Evolutionary conservation across 2,888 invertebrate species (phyloP).

Genomic region (Oscheius onirici): DNA sequence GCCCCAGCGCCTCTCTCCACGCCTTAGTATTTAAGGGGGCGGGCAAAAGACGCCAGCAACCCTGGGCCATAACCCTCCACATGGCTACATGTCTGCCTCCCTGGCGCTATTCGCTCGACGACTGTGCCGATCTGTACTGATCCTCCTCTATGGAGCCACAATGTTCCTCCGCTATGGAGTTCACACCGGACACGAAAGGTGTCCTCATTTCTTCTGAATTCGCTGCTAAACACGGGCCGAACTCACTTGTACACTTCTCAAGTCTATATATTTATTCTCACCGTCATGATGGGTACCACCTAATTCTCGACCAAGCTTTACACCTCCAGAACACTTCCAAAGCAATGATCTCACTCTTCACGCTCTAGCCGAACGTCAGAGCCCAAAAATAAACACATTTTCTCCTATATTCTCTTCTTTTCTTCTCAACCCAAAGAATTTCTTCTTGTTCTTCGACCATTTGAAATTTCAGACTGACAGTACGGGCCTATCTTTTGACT

Average conservation of each 20-base stretch:
- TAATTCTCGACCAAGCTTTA: conserved; percentile 15
- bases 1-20: conserved; percentile 12
- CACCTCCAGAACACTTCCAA: neutral
- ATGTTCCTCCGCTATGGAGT: conserved; percentile 24
- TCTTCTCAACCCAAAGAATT: neutral
- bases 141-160: no score
- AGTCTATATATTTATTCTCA: conserved; percentile 19
- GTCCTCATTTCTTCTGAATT: conserved; percentile 1
- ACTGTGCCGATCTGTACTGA: conserved; percentile 52
- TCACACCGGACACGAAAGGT: conserved; percentile 33
- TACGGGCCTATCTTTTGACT: no score
- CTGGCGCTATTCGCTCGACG: conserved; percentile 50
- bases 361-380: conserved; percentile 1
- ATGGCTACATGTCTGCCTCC: conserved; percentile 54
- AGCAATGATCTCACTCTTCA: conserved; percentile 19
- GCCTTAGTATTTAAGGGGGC: conserved; percentile 31
- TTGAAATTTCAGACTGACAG: no score
- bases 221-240: conserved; percentile 3
- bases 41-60: neutral
- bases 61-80: neutral
- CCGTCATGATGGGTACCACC: conserved; percentile 21
- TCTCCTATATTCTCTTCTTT: neutral
- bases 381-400: conserved; percentile 19
- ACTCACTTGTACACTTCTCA: conserved; percentile 20
- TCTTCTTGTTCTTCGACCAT: neutral